Percentiles rank a stretch among this genome's conserved stretches.
Conservation (phyloP, 1,140 invertebrate genomes). For the Phocides pigmalion region DNA sequence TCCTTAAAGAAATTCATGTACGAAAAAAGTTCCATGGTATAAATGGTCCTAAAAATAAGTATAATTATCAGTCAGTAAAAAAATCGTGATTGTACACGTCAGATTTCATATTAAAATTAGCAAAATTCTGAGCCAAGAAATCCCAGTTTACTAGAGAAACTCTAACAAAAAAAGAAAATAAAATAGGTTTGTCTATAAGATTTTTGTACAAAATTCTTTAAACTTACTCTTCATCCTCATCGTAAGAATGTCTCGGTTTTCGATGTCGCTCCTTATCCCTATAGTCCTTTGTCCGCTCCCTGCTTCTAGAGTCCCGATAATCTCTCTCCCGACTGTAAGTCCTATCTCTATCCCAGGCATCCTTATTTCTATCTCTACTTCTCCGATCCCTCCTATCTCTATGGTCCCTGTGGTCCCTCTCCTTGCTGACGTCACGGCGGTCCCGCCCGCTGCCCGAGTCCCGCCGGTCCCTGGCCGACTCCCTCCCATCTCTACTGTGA, state of each 20-base stretch:
- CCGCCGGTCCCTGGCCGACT: slow-evolving; percentile 67
- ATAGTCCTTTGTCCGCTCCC: slow-evolving; percentile 74
- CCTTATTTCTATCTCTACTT: slow-evolving; percentile 74
- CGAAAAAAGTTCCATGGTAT: too few relatives aligned
- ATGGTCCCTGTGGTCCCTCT: slow-evolving; percentile 63
- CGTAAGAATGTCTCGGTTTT: slow-evolving; percentile 68
- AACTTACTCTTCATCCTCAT: slow-evolving; percentile 80
- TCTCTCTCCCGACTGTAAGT: slow-evolving; percentile 83
- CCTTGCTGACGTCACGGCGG: slow-evolving; percentile 67
- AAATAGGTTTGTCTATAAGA: too few relatives aligned
- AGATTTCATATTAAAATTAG: too few relatives aligned
- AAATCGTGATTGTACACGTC: too few relatives aligned
- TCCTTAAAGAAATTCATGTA: too few relatives aligned
- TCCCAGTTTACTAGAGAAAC: too few relatives aligned
- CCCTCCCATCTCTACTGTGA: slow-evolving; percentile 77
- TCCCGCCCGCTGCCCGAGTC: slow-evolving; percentile 78
- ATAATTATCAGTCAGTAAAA: too few relatives aligned
- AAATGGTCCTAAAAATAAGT: too few relatives aligned
- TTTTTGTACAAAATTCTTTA: neutral
- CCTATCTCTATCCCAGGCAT: slow-evolving; percentile 79
- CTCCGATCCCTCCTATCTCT: slow-evolving; percentile 62
- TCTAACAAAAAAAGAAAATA: neutral
- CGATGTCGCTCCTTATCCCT: slow-evolving; percentile 76
- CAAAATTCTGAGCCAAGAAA: too few relatives aligned
- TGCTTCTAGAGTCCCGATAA: slow-evolving; percentile 73